A percentile compares a stretch with the other conserved stretches of the same genome.
Evolutionary conservation across 1,140 invertebrate species (phyloP).

Genomic region (Dendroctonus ponderosae): DNA sequence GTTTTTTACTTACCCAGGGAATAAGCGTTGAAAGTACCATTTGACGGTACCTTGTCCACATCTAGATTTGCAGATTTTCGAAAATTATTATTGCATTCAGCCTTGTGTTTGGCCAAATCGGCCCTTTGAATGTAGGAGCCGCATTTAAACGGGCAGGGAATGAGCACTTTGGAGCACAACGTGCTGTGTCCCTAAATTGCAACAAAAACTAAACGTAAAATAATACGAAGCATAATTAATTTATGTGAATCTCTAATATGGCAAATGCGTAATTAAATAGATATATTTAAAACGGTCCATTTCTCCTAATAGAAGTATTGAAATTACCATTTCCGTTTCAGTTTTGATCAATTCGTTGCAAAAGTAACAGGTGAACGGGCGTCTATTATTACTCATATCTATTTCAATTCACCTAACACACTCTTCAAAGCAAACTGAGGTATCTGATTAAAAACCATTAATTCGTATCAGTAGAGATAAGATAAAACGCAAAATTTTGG

Average conservation of each 20-base stretch:
- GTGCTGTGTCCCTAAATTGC: conserved; percentile 59
- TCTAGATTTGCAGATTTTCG: conserved; percentile 15
- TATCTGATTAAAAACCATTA: not conserved
- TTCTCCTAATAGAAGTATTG: no score
- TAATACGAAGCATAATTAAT: not conserved
- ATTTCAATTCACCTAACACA: not conserved
- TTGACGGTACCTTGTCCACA: not conserved
- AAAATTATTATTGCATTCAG: conserved; percentile 55
- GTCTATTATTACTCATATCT: conserved; percentile 17
- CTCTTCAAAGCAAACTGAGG: conserved; percentile 12
- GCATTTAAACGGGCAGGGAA: conserved; percentile 65
- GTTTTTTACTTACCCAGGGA: conserved; percentile 8
- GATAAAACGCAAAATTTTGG: conserved; percentile 7
- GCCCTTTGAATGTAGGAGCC: conserved; percentile 65
- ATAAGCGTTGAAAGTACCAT: not conserved
- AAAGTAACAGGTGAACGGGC: conserved; percentile 34
- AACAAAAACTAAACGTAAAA: not conserved
- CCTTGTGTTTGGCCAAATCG: conserved; percentile 57
- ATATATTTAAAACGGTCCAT: not conserved
- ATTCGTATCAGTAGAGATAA: conserved; percentile 9
- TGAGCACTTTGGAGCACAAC: conserved; percentile 65
- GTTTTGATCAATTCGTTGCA: conserved; percentile 33
- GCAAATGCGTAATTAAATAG: no score
- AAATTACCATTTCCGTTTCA: conserved; percentile 31
- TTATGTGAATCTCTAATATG: not conserved